phyloP scores from a whole-genome alignment of 2,113 vertebrate genomes.

The Alligator sinensis region DNA sequence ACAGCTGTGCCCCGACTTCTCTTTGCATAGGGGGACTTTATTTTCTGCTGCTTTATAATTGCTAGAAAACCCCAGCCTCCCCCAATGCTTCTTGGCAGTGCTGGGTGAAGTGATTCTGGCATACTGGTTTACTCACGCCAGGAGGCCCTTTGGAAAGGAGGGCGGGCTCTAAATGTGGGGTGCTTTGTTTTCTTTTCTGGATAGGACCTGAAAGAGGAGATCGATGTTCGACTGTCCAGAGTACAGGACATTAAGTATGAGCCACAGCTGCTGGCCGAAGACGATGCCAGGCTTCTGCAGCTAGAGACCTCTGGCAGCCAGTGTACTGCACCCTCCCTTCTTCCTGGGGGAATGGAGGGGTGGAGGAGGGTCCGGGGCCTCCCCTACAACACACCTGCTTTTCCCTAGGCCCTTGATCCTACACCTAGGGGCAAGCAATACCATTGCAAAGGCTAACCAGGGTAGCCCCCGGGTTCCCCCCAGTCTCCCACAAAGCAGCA shows the following conservation, averaged over 20 bases:
- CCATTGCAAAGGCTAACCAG: too few species aligned
- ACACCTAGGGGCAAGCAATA: fast-evolving
- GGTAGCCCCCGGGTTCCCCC: too few species aligned
- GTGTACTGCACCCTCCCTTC: neutral
- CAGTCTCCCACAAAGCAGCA: neutral
- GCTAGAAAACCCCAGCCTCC: neutral
- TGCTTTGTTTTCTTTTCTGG: neutral
- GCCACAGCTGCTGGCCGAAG: conserved; percentile 86
- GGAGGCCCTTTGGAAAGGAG: fast-evolving
- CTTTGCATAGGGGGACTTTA: neutral
- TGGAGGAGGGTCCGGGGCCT: fast-evolving
- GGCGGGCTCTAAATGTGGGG: fast-evolving
- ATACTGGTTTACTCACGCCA: neutral
- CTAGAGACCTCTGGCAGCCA: conserved; percentile 79
- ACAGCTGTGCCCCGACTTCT: neutral
- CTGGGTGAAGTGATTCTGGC: neutral
- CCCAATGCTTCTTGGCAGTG: neutral
- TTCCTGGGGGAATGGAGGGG: fast-evolving
- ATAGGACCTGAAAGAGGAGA: conserved; percentile 92
- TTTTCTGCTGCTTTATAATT: neutral
- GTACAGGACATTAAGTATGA: conserved; percentile 94
- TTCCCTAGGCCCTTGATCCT: fast-evolving
- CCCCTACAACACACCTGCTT: neutral
- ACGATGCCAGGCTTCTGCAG: conserved; percentile 85
- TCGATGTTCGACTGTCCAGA: conserved; percentile 87